Evolutionary conservation across 2,113 vertebrate species (phyloP).

Genomic region (Brachypteracias leptosomus): DNA sequence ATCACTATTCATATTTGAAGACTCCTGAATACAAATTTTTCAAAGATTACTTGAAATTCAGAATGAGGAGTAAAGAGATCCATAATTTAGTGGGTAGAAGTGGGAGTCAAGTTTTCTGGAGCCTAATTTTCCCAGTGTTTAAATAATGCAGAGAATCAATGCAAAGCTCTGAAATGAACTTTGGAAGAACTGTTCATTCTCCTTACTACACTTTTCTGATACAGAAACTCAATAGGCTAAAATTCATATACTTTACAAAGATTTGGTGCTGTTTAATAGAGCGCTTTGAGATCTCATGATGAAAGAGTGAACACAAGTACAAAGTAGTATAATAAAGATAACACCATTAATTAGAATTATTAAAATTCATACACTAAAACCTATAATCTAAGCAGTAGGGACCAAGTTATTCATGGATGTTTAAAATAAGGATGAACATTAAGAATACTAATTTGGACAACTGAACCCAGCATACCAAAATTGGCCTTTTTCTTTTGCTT

Average conservation of each 20-base stretch:
- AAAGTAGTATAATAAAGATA: conserved; percentile 23
- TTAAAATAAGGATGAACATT: neutral
- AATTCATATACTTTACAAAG: conserved; percentile 23
- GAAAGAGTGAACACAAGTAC: conserved; percentile 15
- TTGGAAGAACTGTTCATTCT: neutral
- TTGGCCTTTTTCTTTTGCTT: neutral
- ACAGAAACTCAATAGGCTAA: neutral
- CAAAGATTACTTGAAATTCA: conserved; percentile 45
- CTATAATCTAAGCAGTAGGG: conserved; percentile 18
- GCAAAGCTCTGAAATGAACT: conserved; percentile 19
- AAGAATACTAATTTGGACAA: conserved; percentile 25
- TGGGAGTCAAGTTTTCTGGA: conserved; percentile 29
- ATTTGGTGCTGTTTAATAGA: neutral
- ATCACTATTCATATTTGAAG: conserved; percentile 40
- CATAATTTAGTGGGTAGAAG: conserved; percentile 34
- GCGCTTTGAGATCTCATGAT: conserved; percentile 22
- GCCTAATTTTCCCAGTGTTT: conserved; percentile 3
- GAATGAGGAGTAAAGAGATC: neutral
- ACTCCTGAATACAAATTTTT: conserved; percentile 7
- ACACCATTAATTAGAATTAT: conserved; percentile 7
- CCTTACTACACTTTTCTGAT: neutral
- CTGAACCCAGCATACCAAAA: neutral
- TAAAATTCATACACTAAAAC: conserved; percentile 16
- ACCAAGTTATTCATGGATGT: neutral
- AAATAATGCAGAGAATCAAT: conserved; percentile 4